Conservation (phyloP, 2,797 vertebrate species). For the Artibeus lituratus region DNA sequence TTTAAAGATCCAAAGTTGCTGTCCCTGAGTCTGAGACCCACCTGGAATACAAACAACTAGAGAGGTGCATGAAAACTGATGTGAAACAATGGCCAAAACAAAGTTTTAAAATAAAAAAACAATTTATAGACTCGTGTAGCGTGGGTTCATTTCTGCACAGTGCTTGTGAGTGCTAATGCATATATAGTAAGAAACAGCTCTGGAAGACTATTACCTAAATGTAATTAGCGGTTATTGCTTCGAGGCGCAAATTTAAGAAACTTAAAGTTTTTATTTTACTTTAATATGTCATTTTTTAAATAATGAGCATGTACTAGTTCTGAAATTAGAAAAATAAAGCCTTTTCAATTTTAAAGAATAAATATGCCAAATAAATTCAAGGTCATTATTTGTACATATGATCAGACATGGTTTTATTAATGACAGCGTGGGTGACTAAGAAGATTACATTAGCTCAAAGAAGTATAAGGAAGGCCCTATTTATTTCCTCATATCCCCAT, state of each 20-base stretch:
- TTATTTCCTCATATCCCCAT: neutral
- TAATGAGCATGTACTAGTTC: neutral
- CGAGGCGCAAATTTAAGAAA: neutral
- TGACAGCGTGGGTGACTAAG: neutral
- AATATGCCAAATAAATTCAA: neutral
- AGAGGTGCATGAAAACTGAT: neutral
- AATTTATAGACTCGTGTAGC: neutral
- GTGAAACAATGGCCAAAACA: neutral
- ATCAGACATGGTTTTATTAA: neutral
- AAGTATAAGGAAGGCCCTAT: neutral
- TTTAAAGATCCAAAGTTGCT: neutral
- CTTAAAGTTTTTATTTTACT: neutral
- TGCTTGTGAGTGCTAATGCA: neutral
- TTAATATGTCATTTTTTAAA: neutral
- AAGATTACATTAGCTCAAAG: neutral
- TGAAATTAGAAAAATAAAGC: neutral
- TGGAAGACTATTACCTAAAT: neutral
- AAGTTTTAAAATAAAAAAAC: neutral
- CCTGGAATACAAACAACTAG: neutral
- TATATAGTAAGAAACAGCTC: neutral
- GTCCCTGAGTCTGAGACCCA: neutral
- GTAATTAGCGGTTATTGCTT: neutral
- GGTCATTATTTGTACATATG: neutral
- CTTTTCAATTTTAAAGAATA: neutral
- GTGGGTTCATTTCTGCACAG: neutral